Conservation (phyloP, 2,113 vertebrate genomes). For the Pseudorectes ferrugineus region DNA sequence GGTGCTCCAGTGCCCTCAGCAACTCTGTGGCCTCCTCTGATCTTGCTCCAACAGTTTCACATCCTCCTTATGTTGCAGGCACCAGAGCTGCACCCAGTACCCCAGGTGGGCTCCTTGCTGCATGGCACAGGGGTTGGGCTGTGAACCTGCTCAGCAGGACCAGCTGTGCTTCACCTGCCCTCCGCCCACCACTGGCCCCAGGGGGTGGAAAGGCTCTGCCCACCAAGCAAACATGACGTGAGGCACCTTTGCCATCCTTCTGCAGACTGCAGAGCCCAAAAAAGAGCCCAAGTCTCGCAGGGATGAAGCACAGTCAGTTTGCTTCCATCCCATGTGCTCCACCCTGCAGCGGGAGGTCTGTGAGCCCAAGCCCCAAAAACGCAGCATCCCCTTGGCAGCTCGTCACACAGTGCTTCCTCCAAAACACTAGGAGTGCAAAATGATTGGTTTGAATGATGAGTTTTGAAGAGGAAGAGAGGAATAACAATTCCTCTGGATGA, state of each 20-base stretch:
- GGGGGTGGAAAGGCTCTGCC: not conserved
- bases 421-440: not conserved
- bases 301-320: not conserved
- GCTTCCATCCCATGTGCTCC: not conserved
- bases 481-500: not conserved
- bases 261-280: not conserved
- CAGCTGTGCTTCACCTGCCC: not conserved
- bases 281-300: not conserved
- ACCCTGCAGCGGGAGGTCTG: not conserved
- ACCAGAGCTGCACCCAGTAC: not conserved
- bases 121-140: rapidly evolving
- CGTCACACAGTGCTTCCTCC: not conserved
- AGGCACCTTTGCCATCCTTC: not conserved
- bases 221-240: not conserved
- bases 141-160: not conserved
- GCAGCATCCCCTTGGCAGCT: not conserved
- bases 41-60: not conserved
- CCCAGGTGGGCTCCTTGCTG: not conserved
- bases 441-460: not conserved
- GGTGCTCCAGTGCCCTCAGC: not conserved
- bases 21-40: not conserved
- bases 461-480: not conserved
- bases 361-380: not conserved
- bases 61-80: not conserved
- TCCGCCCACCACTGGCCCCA: not conserved